Evolutionary conservation across 2,797 vertebrate species (phyloP).

Genomic region (Sebastes alutus): DNA sequence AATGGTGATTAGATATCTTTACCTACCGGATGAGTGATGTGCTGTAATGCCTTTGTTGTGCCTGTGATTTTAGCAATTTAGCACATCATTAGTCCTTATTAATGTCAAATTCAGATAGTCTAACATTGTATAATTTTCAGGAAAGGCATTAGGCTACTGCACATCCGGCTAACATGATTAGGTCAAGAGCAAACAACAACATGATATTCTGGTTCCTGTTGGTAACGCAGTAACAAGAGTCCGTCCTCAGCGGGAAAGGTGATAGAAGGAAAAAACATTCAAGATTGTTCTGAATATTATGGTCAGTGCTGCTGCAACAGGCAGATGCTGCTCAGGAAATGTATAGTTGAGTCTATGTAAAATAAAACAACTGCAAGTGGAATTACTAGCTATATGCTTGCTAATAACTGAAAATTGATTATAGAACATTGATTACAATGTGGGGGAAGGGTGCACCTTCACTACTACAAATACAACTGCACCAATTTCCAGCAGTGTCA

Average conservation of each 20-base stretch:
- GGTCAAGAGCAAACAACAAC: background rate
- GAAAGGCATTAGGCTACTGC: background rate
- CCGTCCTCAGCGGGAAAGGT: background rate
- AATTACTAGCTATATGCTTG: background rate
- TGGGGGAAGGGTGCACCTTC: background rate
- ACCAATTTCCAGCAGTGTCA: background rate
- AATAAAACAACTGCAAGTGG: background rate
- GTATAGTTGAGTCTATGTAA: background rate
- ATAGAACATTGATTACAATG: background rate
- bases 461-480: background rate
- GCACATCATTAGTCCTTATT: background rate
- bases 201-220: background rate
- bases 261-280: background rate
- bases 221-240: background rate
- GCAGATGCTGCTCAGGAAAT: background rate
- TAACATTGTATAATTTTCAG: background rate
- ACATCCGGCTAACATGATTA: slow-evolving; percentile 2
- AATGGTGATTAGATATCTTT: background rate
- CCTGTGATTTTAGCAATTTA: background rate
- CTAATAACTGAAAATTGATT: background rate
- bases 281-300: background rate
- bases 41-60: background rate
- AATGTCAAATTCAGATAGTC: background rate
- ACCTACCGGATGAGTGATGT: background rate
- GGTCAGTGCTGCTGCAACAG: background rate